A percentile compares a stretch with the other conserved stretches of the same genome.
Evolutionary conservation across 2,797 vertebrate species (phyloP).

Genomic region (Arnoldichthys spilopterus): DNA sequence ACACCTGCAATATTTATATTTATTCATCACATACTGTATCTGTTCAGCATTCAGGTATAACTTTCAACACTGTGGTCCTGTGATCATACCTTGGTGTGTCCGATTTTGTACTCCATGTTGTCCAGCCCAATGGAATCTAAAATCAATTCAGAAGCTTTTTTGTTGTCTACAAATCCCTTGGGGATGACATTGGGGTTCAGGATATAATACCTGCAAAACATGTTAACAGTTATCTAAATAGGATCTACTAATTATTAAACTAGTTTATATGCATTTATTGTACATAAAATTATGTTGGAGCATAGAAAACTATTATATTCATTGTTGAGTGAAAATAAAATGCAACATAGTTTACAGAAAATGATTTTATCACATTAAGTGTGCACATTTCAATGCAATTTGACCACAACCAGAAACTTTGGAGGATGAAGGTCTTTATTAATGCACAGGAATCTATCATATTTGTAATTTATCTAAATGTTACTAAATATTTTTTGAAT

Average conservation of each 20-base stretch:
- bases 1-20: conserved; percentile 60
- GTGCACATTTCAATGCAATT: no score
- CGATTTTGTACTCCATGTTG: conserved; percentile 71
- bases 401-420: no score
- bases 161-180: conserved; percentile 75
- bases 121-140: conserved; percentile 67
- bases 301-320: no score
- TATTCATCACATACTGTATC: neutral
- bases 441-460: no score
- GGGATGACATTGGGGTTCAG: conserved; percentile 77
- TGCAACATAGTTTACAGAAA: no score
- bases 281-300: neutral
- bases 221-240: no score
- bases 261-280: neutral
- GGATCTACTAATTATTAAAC: no score
- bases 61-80: neutral
- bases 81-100: conserved; percentile 56
- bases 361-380: no score
- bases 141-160: conserved; percentile 75
- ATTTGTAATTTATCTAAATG: neutral
- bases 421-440: no score
- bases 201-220: conserved; percentile 66
- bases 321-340: neutral
- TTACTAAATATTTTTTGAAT: no score
- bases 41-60: neutral